Evolutionary conservation across 2,797 vertebrate genomes (phyloP), one percentile per base, ranked within the genome.

Genomic region (Heteromormyrus szaboi): DNA sequence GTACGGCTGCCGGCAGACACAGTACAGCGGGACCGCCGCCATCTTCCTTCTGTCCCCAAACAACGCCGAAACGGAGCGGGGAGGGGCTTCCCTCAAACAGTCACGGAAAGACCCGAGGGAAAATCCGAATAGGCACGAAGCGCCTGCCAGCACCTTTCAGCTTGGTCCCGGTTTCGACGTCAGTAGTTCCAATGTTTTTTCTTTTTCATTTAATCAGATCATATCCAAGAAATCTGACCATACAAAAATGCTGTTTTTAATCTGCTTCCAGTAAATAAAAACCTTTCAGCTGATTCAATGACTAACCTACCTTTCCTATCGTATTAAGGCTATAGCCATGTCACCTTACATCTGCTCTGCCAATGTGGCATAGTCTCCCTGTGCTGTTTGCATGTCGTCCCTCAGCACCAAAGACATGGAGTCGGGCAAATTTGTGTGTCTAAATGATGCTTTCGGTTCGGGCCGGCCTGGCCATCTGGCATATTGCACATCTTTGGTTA

Each of bases 1-100:
- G 95, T 99, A 99, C 87, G 97, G 97, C 95, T 98, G 98, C 96
- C 98, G 97, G 97, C 98, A 99, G 95, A 99, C 97, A 95, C 98
- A 98, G 95, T 99, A 99, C 93, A 99, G 97, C 90, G 97, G 98
- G 95, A 96, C 97, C 94, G 97, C 96, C 96, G 97, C 97, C 96
- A 97, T 97, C 96, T 97, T 97, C 95, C 95, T 95, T 92, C 95
- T 96, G 95, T 92, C 95, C 96, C 96, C 93, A 96, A 96, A 96
- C 96, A 96, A 96, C 95, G 95, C 95, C 95, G 94, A 94, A 94
- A 94, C 93, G 93, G 92, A 92, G 92, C 91, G 93, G 95, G 95
- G 95, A 94, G 95, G 95, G 92, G 96, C 93, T 92, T 94, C 91
- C 90, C 90, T 89, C 44, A 91, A 53, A 14, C 56, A 33, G 83